Percentiles rank a stretch among this genome's conserved stretches.
These are phyloP conservation scores for Mylabris sibirica DNA, from an alignment of 2,888 invertebrate genomes.

Conservation along the genomic window DNA sequence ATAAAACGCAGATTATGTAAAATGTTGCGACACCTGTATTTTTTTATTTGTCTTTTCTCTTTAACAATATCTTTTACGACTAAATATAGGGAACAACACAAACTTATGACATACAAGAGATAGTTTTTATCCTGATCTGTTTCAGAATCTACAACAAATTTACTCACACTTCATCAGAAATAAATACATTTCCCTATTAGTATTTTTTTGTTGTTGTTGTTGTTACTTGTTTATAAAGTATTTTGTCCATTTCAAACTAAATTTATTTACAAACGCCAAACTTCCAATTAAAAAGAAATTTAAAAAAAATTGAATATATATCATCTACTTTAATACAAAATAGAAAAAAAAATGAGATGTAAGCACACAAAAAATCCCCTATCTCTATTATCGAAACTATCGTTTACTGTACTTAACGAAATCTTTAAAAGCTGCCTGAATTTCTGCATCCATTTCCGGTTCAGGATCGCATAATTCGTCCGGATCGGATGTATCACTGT, in stretches of 20 bases:
- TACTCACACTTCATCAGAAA: neutral
- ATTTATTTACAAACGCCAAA: constrained; percentile 1
- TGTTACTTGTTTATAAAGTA: neutral
- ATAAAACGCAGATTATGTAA: neutral
- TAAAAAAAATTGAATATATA: neutral
- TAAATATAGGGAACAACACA: constrained; percentile 9
- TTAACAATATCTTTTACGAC: neutral
- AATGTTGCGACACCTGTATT: neutral
- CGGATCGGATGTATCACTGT: constrained; percentile 61
- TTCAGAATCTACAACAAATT: neutral
- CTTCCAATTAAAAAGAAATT: neutral
- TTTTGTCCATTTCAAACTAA: neutral
- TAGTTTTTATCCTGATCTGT: neutral
- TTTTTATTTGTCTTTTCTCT: neutral
- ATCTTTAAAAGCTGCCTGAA: constrained; percentile 66
- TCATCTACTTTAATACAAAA: neutral
- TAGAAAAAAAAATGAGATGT: neutral
- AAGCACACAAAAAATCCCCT: neutral
- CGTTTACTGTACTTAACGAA: constrained; percentile 61
- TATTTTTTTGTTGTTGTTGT: neutral
- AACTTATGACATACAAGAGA: constrained; percentile 9
- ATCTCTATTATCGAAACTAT: constrained; percentile 39
- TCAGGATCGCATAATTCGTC: constrained; percentile 64
- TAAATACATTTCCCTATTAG: constrained; percentile 6
- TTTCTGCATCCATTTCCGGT: constrained; percentile 70